phyloP scores from a whole-genome alignment of 2,797 vertebrate species.

The Salmo trutta region DNA sequence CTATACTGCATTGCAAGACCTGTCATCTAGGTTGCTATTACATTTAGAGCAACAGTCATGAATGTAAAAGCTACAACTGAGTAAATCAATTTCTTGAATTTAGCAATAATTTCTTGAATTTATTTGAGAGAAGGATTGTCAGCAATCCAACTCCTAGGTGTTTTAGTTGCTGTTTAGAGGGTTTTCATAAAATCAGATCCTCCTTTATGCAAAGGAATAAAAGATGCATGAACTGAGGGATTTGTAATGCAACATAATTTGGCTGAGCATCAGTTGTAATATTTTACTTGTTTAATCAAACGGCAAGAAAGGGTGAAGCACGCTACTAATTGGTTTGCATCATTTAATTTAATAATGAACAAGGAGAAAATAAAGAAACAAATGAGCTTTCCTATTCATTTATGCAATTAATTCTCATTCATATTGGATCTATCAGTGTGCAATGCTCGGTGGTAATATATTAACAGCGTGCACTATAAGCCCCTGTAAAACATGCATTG shows the following conservation, averaged over 20 bases:
- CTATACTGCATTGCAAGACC: neutral
- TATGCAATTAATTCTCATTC: slow-evolving; percentile 65
- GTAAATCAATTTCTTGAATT: neutral
- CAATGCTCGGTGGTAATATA: slow-evolving; percentile 31
- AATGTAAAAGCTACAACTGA: neutral
- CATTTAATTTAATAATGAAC: slow-evolving; percentile 74
- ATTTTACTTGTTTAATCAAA: slow-evolving; percentile 73
- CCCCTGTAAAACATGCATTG: slow-evolving; percentile 15
- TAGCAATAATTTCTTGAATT: neutral
- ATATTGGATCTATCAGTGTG: slow-evolving; percentile 51
- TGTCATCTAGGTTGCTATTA: neutral
- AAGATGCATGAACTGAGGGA: slow-evolving; percentile 58
- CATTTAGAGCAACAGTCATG: neutral
- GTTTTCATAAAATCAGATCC: slow-evolving; percentile 25
- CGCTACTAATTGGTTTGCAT: slow-evolving; percentile 73
- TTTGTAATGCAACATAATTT: slow-evolving; percentile 69
- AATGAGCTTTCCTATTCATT: slow-evolving; percentile 66
- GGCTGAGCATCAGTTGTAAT: slow-evolving; percentile 62
- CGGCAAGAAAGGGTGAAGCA: slow-evolving; percentile 65
- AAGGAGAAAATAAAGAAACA: slow-evolving; percentile 44
- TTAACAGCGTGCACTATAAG: slow-evolving; percentile 40
- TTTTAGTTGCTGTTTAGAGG: slow-evolving; percentile 20
- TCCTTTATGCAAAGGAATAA: slow-evolving; percentile 43
- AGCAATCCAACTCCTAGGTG: neutral
- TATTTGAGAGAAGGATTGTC: neutral